Evolutionary conservation across 2,888 invertebrate species (phyloP), one percentile per base, ranked within the genome.

Genomic region (Epistrophe grossulariae): DNA sequence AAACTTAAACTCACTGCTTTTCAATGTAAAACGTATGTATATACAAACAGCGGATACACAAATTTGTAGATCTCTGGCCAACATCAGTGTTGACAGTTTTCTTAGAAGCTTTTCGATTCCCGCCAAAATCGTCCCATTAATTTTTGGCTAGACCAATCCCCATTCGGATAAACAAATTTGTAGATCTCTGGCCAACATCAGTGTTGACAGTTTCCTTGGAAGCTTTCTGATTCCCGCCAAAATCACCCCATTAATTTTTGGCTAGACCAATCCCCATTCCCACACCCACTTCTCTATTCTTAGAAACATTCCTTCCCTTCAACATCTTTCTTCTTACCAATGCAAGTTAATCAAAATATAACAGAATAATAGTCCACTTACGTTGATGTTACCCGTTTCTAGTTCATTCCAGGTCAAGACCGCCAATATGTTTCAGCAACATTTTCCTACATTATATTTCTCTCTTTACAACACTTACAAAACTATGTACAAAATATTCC

Each of bases 371-470:
- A 5, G 66, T 13, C 19, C 38, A 52, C 8, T 19, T 57, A 60
- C 19, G 31, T 10, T 57, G 24, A 24, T 24, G 59, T 68, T 84
- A 6, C 50, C 52, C 64, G 13, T 57, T 81, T 52, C 62, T 78
- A 71, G 62, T 45, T 64, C 64, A 62, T 85, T 85, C 74, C 74
- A 45, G 68, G 64, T 71, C 73, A 70, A 57, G 24, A 40, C 70
- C 55, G 52, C 17, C 70, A 31, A 64, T 10, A 55, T 82, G 81
- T 85, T 82, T 40, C 81, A 50, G 85, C 85, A 85, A 85, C 85
- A 78, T 85, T 68, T 70, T 17, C 38, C 52, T 10, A 28, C 9
- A 11, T n/a, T 15, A 11, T 59, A 11, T 59, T 10, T 62, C 45
- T 59, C 59, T 66, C 48, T 38, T 28, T 17, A 11, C 31, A 45